Base-by-base conservation (phyloP, 2,797 vertebrate species). In the Acrocephalus scirpaceus region DNA sequence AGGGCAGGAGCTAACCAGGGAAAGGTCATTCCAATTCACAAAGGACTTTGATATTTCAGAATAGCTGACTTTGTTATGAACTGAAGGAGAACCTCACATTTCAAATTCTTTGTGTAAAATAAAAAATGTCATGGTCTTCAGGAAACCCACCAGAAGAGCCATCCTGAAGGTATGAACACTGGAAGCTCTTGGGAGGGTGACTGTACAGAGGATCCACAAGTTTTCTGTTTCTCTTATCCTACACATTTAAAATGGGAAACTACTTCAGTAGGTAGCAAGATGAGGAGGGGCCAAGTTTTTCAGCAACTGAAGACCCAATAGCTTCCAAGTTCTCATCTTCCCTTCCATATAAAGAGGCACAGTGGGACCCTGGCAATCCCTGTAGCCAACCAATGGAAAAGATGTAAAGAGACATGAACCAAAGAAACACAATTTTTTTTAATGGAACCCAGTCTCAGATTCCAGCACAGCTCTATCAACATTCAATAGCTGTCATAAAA, bases 11-110 rank as follows among this genome's bases (percentile, higher is more conserved):
- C 89, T 96, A 95, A 95, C 95, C 91, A 93, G 87, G 84, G 92
- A 94, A 96, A 96, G 96, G 94, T 96, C 96, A 95, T 96, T 96
- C 71, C 86, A 96, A 93, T 96, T 94, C 96, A 92, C 84, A 91
- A 89, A 92, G 60, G 91, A 60, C 86, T 96, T 96, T 96, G 94
- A 95, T 96, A 96, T 96, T 96, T 96, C 92, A 87, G 95, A 96
- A 96, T 62, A 96, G 92, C 92, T 89, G 95, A 91, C 92, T 95
- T 95, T 87, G 83, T 94, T 92, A 78, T 34, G 84, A 95, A 93
- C 74, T 93, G 93, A 89, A 96, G 92, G 86, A 95, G 84, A 95
- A 87, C 66, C 71, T 96, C 80, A 93, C 88, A 82, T 93, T 96
- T 92, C 62, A 92, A 76, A 95, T 79, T 93, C 84, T 87, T 84